Conservation (phyloP, 2,797 vertebrate species). For the Sebastes diaconus region DNA sequence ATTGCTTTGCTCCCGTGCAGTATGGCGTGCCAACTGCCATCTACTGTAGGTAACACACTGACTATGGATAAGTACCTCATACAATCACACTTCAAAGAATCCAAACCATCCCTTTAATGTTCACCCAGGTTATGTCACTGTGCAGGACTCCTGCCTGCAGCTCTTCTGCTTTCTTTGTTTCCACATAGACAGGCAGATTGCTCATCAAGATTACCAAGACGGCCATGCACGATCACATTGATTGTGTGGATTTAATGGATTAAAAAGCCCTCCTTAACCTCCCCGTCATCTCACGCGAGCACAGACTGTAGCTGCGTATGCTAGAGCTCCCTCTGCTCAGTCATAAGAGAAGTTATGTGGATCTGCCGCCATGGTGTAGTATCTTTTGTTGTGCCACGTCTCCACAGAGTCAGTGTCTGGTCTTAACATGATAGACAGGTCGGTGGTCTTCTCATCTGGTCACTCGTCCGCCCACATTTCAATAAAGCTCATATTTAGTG, state of each 20-base stretch:
- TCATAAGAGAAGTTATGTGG: neutral
- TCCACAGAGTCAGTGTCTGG: neutral
- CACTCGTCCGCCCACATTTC: conserved; percentile 40
- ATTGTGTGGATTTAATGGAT: conserved; percentile 71
- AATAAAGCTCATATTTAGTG: conserved; percentile 76
- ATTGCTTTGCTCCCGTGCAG: neutral
- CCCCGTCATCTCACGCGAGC: conserved; percentile 41
- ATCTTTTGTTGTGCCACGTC: neutral
- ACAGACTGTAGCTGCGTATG: conserved; percentile 18
- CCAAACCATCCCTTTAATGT: neutral
- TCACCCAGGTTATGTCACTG: neutral
- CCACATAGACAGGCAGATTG: conserved; percentile 32
- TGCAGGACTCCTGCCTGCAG: neutral
- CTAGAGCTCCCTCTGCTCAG: neutral
- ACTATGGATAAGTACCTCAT: neutral
- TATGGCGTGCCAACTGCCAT: neutral
- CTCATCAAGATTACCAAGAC: conserved; percentile 65
- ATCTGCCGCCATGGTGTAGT: neutral
- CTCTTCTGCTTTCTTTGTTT: conserved; percentile 22
- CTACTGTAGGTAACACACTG: neutral
- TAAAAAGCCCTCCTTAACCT: conserved; percentile 62
- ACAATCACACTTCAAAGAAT: neutral
- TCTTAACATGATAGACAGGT: conserved; percentile 16
- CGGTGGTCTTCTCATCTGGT: conserved; percentile 51
- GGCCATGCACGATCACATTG: conserved; percentile 33